Evolutionary conservation across 2,888 invertebrate species (phyloP).

Genomic region (Aethes cnicana): DNA sequence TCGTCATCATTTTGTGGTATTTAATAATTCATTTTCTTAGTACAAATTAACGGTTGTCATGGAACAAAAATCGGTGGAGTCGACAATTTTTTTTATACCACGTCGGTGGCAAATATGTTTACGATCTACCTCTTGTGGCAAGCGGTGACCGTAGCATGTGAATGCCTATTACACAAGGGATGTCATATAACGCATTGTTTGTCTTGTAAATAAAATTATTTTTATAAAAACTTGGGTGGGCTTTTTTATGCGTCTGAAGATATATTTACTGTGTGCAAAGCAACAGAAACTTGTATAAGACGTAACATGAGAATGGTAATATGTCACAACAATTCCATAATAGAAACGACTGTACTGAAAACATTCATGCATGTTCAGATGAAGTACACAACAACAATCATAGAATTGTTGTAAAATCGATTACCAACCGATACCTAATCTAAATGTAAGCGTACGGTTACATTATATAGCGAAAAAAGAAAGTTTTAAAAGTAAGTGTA

Average conservation of each 20-base stretch:
- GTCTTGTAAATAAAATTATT: too few species aligned
- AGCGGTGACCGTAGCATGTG: too few species aligned
- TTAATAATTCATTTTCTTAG: too few species aligned
- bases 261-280: constrained; percentile 1
- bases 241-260: background rate
- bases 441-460: too few species aligned
- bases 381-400: background rate
- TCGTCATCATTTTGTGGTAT: too few species aligned
- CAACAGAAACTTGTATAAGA: background rate
- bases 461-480: background rate
- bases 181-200: too few species aligned
- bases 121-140: too few species aligned
- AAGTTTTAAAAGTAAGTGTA: background rate
- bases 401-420: background rate
- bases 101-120: too few species aligned
- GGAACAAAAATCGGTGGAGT: too few species aligned
- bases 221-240: constrained; percentile 1
- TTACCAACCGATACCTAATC: background rate
- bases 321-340: background rate
- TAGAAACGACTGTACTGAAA: background rate
- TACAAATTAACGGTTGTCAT: too few species aligned
- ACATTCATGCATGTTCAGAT: background rate
- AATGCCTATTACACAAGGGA: too few species aligned
- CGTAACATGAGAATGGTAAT: background rate
- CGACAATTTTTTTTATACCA: too few species aligned